Evolutionary conservation across 2,113 vertebrate species (phyloP).

Genomic region (Dicerorhinus sumatrensis): DNA sequence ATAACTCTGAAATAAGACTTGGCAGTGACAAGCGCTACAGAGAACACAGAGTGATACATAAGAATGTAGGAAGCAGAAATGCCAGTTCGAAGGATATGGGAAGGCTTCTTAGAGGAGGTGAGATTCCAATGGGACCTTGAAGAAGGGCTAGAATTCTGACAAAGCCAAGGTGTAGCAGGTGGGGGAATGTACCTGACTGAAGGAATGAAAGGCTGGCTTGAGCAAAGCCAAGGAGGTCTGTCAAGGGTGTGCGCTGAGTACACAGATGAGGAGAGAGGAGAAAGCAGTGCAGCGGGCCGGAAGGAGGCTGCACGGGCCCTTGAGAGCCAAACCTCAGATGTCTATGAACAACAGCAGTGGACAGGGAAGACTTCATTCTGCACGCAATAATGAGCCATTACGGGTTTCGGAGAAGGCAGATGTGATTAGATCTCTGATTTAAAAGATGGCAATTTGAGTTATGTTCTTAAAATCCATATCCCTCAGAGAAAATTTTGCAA

Average conservation of each 20-base stretch:
- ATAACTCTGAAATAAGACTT: background rate
- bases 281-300: rapidly evolving
- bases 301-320: background rate
- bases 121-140: background rate
- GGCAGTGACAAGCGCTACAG: background rate
- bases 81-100: background rate
- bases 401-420: background rate
- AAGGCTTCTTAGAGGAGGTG: background rate
- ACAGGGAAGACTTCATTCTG: background rate
- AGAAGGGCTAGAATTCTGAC: background rate
- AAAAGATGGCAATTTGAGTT: conserved; percentile 48
- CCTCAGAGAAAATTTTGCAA: conserved; percentile 51
- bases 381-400: background rate
- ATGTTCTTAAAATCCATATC: conserved; percentile 54
- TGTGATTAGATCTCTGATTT: conserved; percentile 64
- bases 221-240: background rate
- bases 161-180: background rate
- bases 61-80: background rate
- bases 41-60: background rate
- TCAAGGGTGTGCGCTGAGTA: background rate
- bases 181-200: background rate
- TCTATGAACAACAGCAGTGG: rapidly evolving
- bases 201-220: background rate
- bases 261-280: background rate
- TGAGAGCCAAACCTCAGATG: rapidly evolving